Evolutionary conservation across 1,140 invertebrate species (phyloP), one percentile per base, ranked within the genome.

Genomic region (Pantala flavescens): DNA sequence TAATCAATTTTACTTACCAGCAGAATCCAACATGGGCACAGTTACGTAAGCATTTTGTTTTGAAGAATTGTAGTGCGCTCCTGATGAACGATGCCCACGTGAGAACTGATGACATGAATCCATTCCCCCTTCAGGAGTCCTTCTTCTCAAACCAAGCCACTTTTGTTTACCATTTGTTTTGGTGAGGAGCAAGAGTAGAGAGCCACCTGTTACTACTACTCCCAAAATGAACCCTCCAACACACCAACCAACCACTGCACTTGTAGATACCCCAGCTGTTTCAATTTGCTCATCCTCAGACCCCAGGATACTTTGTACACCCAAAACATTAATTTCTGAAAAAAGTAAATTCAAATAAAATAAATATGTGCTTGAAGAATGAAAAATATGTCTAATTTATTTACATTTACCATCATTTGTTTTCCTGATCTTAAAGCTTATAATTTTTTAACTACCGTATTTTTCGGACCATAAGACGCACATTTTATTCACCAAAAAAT

Each of bases 11-110:
- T 78, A 78, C 7, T 75, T 71, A 24, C 76, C 79, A 76, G 89
- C 87, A 81, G 91, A 90, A 79, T 90, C 91, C 73, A 91, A 82
- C 43, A 72, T 74, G 0, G 90, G 91, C 42, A 94, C 88, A n/a
- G 90, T 89, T 70, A 92, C 91, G 80, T 94, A 93, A 75, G 91
- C 90, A 81, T 93, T 93, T 78, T 91, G 91, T 79, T 91, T 92
- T 0, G 86, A 84, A 21, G 88, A 88, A 73, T 93, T 92, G 78
- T 93, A 94, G 80, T 92, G 91, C 0, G 91, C 90, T 72, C 88
- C 89, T 16, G 87, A 85, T 0, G 90, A 89, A 10, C 91, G 84
- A 0, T 86, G 82, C 7, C 70, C 70, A 11, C 21, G 70, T 11
- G 43, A 49, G 77, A 75, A 24, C 75, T 49, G 43, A 16, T 16